Evolutionary conservation across 1,140 invertebrate species (phyloP), one percentile per base, ranked within the genome.

Genomic region (Eubasilissa regina): DNA sequence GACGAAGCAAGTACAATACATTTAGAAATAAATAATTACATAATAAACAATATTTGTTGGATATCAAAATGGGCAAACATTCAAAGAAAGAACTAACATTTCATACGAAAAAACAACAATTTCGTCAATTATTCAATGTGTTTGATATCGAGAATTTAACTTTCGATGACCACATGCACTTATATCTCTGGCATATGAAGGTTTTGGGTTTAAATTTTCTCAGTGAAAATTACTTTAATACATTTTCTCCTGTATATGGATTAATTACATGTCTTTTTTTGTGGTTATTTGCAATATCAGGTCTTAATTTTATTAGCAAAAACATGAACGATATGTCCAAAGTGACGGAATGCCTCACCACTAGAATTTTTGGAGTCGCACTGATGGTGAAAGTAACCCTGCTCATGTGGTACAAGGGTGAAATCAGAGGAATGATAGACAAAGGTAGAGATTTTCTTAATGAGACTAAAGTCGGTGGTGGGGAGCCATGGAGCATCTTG

Each of bases 121-220:
- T 77, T 44, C 12, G 11, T 43, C 15, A 76, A 44, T 10, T 79
- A 3, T 55, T 81, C n/a, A 79, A 79, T 17, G 25, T 81, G 53
- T 75, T 60, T 15, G 15, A 81, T 11, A 43, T 81, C 3, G 44
- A 75, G 19, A 19, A 62, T 47, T 35, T 75, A 13, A 75, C 74
- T 3, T 64, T 75, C 25, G 74, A 75, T 56, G 74, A 75, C 19
- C 56, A 75, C 19, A n/a, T 75, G 35, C 55, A 47, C 0, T 25
- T 64, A 21, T 75, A 62, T 9, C 12, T 62, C n/a, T 62, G 58
- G 74, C 56, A 62, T 0, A 3, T 75, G 43, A 64, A 56, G n/a
- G 9, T 6, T 0, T 3, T 62, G 10, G 74, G 55, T 7, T 62
- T 47, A 0, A 44, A 15, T 19, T 43, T 10, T 35, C 19, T 56